phyloP scores from a whole-genome alignment of 2,797 vertebrate species.

The Phalanger gymnotis region DNA sequence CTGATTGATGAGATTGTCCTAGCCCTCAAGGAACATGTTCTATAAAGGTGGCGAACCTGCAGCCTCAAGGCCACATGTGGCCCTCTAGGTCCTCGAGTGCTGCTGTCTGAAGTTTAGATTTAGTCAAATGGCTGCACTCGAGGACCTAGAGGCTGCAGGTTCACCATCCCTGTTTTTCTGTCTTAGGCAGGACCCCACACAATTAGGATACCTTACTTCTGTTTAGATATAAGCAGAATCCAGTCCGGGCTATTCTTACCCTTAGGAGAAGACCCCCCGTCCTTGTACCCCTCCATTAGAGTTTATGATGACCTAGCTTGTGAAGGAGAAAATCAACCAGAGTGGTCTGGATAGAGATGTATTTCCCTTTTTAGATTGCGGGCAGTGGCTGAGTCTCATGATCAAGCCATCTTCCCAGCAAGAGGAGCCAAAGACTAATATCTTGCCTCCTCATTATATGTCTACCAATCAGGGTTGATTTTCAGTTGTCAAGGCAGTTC shows the following conservation, averaged over 20 bases:
- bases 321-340: background rate
- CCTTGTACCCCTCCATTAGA: background rate
- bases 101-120: too few species aligned
- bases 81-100: too few species aligned
- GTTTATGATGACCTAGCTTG: background rate
- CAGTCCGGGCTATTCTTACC: background rate
- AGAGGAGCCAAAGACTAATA: background rate
- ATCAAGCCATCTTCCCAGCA: background rate
- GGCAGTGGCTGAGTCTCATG: background rate
- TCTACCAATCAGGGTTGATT: background rate
- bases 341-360: background rate
- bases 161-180: background rate
- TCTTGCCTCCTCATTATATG: background rate
- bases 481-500: background rate
- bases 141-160: too few species aligned
- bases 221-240: background rate
- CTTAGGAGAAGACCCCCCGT: background rate
- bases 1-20: background rate
- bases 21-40: background rate
- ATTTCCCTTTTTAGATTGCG: background rate
- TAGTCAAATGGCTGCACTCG: too few species aligned
- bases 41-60: too few species aligned
- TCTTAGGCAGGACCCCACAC: background rate
- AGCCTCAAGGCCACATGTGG: too few species aligned
- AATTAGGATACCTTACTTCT: background rate